These are phyloP conservation scores for Chanos chanos DNA, from an alignment of 2,797 vertebrate genomes.

Conservation along the genomic window DNA sequence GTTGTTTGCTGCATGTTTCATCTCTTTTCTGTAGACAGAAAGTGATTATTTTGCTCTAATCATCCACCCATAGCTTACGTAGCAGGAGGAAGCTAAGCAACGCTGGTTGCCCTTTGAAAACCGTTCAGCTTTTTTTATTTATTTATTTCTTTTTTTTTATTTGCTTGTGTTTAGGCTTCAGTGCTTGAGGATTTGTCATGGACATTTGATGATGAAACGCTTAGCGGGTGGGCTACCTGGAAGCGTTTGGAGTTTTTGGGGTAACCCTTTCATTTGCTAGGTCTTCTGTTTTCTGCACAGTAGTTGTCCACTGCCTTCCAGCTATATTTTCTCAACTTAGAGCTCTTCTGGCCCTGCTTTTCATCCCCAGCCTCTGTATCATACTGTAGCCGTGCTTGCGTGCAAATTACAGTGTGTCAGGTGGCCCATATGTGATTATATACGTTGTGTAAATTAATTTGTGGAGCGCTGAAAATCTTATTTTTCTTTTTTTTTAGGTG, in stretches of 20 bases:
- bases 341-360: too few relatives aligned
- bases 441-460: background rate
- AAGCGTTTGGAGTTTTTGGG: slow-evolving; percentile 1
- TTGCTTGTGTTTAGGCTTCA: slow-evolving; percentile 10
- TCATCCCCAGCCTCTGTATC: too few relatives aligned
- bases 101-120: slow-evolving; percentile 32
- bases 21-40: slow-evolving; percentile 10
- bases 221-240: slow-evolving; percentile 21
- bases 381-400: too few relatives aligned
- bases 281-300: background rate
- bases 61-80: slow-evolving; percentile 36
- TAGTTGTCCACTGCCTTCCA: background rate
- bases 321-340: too few relatives aligned
- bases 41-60: slow-evolving; percentile 44
- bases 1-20: slow-evolving; percentile 15
- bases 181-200: slow-evolving; percentile 16
- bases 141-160: slow-evolving; percentile 20
- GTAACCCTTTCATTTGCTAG: slow-evolving; percentile 5
- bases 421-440: background rate
- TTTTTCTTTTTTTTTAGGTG: background rate
- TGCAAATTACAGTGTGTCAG: too few relatives aligned
- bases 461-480: background rate
- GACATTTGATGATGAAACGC: slow-evolving; percentile 25
- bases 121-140: slow-evolving; percentile 17
- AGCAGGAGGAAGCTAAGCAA: slow-evolving; percentile 28